Percentiles rank a stretch among this genome's conserved stretches.
Evolutionary conservation across 92 coral and sea anemone species (phyloP).

Genomic region (Epizoanthus stellaris): DNA sequence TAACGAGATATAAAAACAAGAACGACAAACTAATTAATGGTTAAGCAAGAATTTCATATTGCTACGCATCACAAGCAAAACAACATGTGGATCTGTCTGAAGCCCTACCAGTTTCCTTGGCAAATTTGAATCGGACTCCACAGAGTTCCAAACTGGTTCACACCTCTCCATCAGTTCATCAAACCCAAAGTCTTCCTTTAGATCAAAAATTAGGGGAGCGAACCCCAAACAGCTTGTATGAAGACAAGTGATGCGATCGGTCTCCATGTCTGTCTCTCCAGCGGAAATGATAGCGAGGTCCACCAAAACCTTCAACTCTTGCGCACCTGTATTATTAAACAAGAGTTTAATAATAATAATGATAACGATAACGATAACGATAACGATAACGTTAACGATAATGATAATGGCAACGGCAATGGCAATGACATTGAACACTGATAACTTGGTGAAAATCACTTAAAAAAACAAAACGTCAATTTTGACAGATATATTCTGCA

Average conservation of each 20-base stretch:
- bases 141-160: conserved; percentile 77
- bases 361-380: too few species aligned
- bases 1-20: background rate
- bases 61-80: background rate
- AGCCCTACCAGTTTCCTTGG: conserved; percentile 63
- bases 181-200: conserved; percentile 49
- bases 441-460: too few species aligned
- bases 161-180: conserved; percentile 66
- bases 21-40: background rate
- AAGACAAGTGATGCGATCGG: conserved; percentile 74
- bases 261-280: conserved; percentile 83
- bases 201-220: conserved; percentile 78
- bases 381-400: too few species aligned
- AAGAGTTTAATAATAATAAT: conserved; percentile 2
- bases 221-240: conserved; percentile 89
- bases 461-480: too few species aligned
- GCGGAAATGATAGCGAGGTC: conserved; percentile 83
- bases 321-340: conserved; percentile 39
- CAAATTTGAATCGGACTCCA: conserved; percentile 50
- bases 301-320: conserved; percentile 70
- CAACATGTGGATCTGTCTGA: too few species aligned
- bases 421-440: too few species aligned
- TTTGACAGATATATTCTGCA: too few species aligned
- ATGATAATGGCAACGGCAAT: too few species aligned
- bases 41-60: background rate